These are phyloP conservation scores for Theropithecus gelada DNA, from an alignment of 2,113 vertebrate genomes.

Conservation along the genomic window DNA sequence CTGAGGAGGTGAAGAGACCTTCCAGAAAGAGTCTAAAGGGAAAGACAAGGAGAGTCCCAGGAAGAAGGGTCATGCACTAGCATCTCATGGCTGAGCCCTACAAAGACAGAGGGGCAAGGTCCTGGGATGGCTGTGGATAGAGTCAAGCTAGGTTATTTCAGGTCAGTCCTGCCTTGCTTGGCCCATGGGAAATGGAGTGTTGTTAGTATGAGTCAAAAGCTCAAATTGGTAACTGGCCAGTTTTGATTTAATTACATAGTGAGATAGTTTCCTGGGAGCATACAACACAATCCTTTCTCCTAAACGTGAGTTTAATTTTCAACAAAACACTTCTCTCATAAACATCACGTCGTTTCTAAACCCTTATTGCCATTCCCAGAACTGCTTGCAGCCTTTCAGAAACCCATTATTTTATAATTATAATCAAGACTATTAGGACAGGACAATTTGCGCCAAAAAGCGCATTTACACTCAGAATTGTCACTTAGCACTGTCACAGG, in stretches of 20 bases:
- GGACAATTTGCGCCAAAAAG: slow-evolving; percentile 78
- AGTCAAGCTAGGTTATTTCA: not conserved
- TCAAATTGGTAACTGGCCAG: slow-evolving; percentile 42
- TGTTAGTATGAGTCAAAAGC: slow-evolving; percentile 27
- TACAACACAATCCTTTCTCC: slow-evolving; percentile 46
- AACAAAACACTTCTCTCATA: slow-evolving; percentile 64
- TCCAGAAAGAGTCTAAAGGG: not conserved
- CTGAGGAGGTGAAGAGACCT: not conserved
- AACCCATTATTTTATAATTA: slow-evolving; percentile 84
- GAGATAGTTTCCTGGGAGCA: slow-evolving; percentile 53
- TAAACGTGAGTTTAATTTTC: slow-evolving; percentile 74
- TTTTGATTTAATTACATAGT: slow-evolving; percentile 65
- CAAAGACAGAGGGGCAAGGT: not conserved
- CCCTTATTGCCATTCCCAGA: slow-evolving; percentile 77
- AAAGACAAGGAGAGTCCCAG: not conserved
- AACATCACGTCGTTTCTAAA: slow-evolving; percentile 70
- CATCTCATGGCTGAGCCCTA: too few species aligned
- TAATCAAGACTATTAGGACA: slow-evolving; percentile 76
- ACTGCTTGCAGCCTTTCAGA: slow-evolving; percentile 78
- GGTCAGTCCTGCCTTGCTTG: not conserved
- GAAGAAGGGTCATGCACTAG: fast-evolving
- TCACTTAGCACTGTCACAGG: slow-evolving; percentile 68
- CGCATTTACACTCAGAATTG: slow-evolving; percentile 68
- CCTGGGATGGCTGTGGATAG: not conserved
- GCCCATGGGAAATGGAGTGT: not conserved